phyloP scores from a whole-genome alignment of 2,113 vertebrate species.

The Prionailurus viverrinus region DNA sequence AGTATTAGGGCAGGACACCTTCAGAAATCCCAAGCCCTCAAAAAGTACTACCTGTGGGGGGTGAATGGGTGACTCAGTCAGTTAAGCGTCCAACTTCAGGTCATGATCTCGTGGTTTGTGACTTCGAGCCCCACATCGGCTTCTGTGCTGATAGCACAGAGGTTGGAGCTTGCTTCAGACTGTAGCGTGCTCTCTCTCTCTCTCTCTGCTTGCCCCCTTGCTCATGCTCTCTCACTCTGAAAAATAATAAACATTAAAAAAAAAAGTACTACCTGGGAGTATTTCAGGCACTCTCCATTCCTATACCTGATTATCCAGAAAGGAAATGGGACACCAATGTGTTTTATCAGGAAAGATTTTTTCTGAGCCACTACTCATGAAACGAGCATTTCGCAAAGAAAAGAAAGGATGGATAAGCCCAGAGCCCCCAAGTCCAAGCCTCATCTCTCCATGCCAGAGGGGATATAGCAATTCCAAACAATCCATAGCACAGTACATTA shows the following conservation, averaged over 20 bases:
- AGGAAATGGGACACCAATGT: background rate
- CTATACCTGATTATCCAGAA: background rate
- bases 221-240: no score
- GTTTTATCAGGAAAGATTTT: background rate
- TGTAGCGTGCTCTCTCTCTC: no score
- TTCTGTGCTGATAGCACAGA: no score
- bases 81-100: no score
- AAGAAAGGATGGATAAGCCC: background rate
- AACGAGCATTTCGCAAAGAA: background rate
- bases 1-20: background rate
- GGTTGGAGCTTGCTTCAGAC: no score
- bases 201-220: no score
- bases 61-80: no score
- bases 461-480: background rate
- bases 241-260: no score
- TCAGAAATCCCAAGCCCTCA: background rate
- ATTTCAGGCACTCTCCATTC: background rate
- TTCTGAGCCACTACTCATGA: background rate
- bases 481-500: background rate
- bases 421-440: background rate
- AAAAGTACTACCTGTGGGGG: background rate
- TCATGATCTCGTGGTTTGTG: no score
- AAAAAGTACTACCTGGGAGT: background rate
- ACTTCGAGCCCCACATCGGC: no score
- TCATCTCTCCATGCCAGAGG: background rate